phyloP scores from a whole-genome alignment of 1,140 invertebrate species.

The Aphelinus certus region DNA sequence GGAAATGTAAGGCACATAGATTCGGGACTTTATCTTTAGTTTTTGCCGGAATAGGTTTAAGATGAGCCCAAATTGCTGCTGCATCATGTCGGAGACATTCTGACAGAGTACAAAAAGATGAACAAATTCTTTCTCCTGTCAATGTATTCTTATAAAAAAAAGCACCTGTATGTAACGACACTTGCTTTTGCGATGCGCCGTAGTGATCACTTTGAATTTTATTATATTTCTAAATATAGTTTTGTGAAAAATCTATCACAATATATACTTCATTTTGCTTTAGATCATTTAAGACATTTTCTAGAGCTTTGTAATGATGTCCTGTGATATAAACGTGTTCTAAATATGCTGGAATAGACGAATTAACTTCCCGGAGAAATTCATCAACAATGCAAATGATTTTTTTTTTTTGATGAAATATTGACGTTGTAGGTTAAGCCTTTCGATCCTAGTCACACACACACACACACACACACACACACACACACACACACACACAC shows the following conservation, averaged over 20 bases:
- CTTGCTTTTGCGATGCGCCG: constrained; percentile 49
- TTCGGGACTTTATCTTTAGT: constrained; percentile 31
- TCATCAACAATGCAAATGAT: constrained; percentile 12
- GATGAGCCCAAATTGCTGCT: constrained; percentile 54
- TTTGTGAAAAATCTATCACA: constrained; percentile 57
- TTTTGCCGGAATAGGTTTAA: constrained; percentile 49
- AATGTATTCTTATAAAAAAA: constrained; percentile 43
- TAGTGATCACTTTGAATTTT: constrained; percentile 56
- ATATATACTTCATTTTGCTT: constrained; percentile 48
- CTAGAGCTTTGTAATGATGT: constrained; percentile 48
- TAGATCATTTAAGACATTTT: constrained; percentile 49
- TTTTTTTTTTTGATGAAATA: constrained; percentile 28
- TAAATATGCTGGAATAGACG: constrained; percentile 29
- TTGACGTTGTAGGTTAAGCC: constrained; percentile 33
- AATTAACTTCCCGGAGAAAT: constrained; percentile 34
- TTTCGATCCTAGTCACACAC: constrained; percentile 14
- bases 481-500: too few relatives aligned
- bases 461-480: too few relatives aligned
- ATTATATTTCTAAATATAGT: constrained; percentile 53
- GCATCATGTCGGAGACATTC: constrained; percentile 54
- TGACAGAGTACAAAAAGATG: constrained; percentile 55
- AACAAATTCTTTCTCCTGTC: constrained; percentile 41
- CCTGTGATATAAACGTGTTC: constrained; percentile 49
- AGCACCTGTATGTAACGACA: constrained; percentile 55
- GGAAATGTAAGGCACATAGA: constrained; percentile 41